phyloP scores from a whole-genome alignment of 2,888 invertebrate species.

The Ormyrus pomaceus region DNA sequence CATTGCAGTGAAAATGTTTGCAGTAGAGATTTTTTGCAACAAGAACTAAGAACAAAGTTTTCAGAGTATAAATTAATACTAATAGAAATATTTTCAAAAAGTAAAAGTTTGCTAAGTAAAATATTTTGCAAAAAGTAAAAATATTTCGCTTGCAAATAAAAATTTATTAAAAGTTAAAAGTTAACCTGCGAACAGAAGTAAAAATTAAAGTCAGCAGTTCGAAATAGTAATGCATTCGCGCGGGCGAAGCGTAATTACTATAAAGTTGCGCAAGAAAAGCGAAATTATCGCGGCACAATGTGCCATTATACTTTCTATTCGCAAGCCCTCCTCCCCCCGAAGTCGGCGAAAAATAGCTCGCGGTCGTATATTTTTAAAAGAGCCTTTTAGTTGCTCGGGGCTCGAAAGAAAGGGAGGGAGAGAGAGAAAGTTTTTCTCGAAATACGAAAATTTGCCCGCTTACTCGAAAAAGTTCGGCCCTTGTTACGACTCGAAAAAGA shows the following conservation, averaged over 20 bases:
- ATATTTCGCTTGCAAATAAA: neutral
- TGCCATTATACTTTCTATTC: constrained; percentile 15
- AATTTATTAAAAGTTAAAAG: constrained; percentile 1
- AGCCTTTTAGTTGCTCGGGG: constrained; percentile 21
- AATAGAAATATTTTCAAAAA: too few relatives aligned
- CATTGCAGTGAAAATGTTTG: too few relatives aligned
- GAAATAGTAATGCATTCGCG: too few relatives aligned
- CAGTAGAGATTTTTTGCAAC: too few relatives aligned
- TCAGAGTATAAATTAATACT: too few relatives aligned
- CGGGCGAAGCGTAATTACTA: constrained; percentile 31
- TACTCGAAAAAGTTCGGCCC: constrained; percentile 44
- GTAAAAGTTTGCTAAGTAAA: too few relatives aligned
- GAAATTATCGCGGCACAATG: constrained; percentile 14
- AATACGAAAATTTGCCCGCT: constrained; percentile 52
- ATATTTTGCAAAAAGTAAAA: constrained; percentile 1
- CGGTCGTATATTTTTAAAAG: constrained; percentile 32
- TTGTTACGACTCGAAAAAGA: constrained; percentile 52
- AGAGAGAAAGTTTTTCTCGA: constrained; percentile 29
- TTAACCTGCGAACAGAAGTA: neutral
- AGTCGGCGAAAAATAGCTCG: constrained; percentile 26
- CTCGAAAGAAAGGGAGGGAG: neutral
- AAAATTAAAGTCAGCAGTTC: too few relatives aligned
- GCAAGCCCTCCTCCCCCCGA: neutral
- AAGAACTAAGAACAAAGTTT: too few relatives aligned
- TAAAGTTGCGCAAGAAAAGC: constrained; percentile 17